A percentile compares a stretch with the other conserved stretches of the same genome.
These are phyloP conservation scores for Zeugodacus cucurbitae DNA, from an alignment of 1,140 invertebrate species.

Conservation along the genomic window DNA sequence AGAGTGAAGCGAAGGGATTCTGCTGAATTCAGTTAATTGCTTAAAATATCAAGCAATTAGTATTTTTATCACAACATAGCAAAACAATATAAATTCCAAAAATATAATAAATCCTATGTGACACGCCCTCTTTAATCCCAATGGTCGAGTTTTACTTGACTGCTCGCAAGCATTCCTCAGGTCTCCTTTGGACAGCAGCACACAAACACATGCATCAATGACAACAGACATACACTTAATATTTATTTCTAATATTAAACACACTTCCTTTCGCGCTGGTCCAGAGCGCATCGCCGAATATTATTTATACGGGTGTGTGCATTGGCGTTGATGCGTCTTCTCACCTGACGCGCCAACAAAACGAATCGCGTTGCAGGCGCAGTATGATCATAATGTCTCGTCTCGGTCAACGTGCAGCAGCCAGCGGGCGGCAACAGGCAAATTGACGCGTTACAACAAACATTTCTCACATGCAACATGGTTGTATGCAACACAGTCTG, in stretches of 20 bases:
- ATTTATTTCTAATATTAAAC: neutral
- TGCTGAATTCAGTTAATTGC: too few relatives aligned
- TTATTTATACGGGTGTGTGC: neutral
- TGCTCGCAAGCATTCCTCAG: neutral
- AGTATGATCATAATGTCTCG: constrained; percentile 6
- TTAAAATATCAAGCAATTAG: too few relatives aligned
- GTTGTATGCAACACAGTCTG: constrained; percentile 3
- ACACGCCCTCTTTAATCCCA: neutral
- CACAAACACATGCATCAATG: neutral
- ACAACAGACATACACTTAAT: neutral
- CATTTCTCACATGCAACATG: constrained; percentile 24
- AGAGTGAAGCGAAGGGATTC: too few relatives aligned
- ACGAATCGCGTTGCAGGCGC: constrained; percentile 44
- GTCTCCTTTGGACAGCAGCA: neutral
- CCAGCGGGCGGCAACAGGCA: constrained; percentile 10
- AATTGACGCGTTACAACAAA: constrained; percentile 37
- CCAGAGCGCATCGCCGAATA: neutral
- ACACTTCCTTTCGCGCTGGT: neutral
- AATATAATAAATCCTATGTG: neutral
- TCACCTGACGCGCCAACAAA: constrained; percentile 57
- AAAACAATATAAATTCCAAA: too few relatives aligned
- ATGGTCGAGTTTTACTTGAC: neutral
- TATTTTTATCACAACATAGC: too few relatives aligned
- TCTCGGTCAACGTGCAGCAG: neutral
- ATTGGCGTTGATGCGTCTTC: constrained; percentile 48